These are phyloP conservation scores for Drosophila birchii DNA, from an alignment of 2,888 invertebrate species.

Conservation along the genomic window DNA sequence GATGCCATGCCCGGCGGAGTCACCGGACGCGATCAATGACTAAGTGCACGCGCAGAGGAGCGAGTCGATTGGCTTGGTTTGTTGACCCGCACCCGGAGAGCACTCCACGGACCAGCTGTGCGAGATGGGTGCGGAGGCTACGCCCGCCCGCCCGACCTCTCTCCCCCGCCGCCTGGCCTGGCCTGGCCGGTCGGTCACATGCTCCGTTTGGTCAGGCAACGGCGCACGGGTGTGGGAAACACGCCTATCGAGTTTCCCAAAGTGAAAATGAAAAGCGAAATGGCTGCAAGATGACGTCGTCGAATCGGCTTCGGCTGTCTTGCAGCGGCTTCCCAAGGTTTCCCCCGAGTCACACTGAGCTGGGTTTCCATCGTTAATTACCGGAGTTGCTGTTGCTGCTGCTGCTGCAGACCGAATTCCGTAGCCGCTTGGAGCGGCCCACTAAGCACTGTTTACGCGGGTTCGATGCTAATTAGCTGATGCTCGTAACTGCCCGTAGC, in stretches of 20 bases:
- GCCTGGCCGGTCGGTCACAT: conserved; percentile 15
- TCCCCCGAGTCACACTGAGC: conserved; percentile 19
- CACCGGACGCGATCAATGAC: conserved; percentile 73
- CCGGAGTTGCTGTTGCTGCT: conserved; percentile 53
- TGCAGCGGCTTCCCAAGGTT: conserved; percentile 59
- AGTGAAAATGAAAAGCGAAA: conserved; percentile 68
- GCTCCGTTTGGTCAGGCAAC: conserved; percentile 14
- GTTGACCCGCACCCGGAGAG: conserved; percentile 67
- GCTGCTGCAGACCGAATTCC: conserved; percentile 9
- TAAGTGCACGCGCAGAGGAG: conserved; percentile 50
- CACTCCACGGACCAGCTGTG: conserved; percentile 63
- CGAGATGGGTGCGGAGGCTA: conserved; percentile 12
- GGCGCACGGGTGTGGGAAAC: conserved; percentile 14
- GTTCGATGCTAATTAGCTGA: conserved; percentile 56
- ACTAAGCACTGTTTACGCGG: conserved; percentile 44
- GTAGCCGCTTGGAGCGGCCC: conserved; percentile 7
- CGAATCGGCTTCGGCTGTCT: conserved; percentile 36
- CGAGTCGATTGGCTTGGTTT: conserved; percentile 68
- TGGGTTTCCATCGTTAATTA: conserved; percentile 52
- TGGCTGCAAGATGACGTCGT: conserved; percentile 65
- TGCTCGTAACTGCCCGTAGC: conserved; percentile 27
- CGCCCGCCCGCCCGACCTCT: not conserved
- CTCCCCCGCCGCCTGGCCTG: conserved; percentile 3
- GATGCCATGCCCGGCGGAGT: conserved; percentile 45
- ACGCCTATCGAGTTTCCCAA: conserved; percentile 42